Base-by-base conservation (phyloP, 2,797 vertebrate species). In the Rhynchonycteris naso region DNA sequence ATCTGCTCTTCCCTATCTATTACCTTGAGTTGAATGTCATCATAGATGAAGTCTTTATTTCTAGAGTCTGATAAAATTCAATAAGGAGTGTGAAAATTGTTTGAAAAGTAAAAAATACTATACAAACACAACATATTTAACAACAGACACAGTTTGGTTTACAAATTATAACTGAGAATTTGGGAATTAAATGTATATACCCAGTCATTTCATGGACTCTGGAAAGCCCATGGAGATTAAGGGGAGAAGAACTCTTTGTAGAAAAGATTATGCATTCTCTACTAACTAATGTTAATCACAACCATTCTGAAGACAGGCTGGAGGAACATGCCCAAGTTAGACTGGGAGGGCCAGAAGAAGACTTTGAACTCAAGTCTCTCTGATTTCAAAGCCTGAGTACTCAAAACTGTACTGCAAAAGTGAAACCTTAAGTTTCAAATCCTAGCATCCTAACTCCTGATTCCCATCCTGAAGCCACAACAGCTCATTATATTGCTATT, bases 1-100 rank as follows among this genome's bases (percentile, higher is more conserved):
- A 63, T 33, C 26, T n/a, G 8, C 47, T 79, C 22, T 78, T 92
- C 22, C n/a, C 19, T 76, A 26, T 91, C 63, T 71, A 16, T 8
- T 71, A 38, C 33, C n/a, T 71, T 79, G 30, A 93, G 50, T 52
- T 88, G 28, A 90, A 66, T 79, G 33, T 30, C 65, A 19, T 72
- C 4, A 66, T 24, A 90, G 28, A 61, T 72, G 24, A 22, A 78
- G 47, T 19, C 26, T 63, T 3, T n/a, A 65, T 82, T 90, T 86
- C 69, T 11, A 71, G 33, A 80, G 69, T 89, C 30, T 81, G 90
- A 81, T 65, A 63, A 82, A 94, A 47, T 87, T 30, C 58, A 59
- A 33, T 80, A 68, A 84, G 13, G 5, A 91, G 22, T 59, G 30
- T 28, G 6, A 66, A 85, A 54, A 75, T 35, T 54, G 11, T 94